Conservation (phyloP, 2,113 vertebrate genomes). For the Megalops atlanticus region DNA sequence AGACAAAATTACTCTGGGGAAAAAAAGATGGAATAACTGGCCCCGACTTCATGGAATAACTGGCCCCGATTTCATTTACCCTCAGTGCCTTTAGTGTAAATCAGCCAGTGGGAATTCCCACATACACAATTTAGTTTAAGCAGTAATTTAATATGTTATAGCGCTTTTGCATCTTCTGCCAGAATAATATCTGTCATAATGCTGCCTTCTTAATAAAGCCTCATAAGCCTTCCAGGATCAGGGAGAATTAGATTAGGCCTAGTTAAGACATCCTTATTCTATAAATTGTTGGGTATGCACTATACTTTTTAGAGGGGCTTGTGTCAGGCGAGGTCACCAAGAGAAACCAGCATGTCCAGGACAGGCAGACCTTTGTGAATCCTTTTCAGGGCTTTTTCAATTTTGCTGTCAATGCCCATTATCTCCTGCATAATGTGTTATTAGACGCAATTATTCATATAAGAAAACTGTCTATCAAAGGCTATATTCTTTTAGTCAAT, state of each 20-base stretch:
- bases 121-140: background rate
- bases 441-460: background rate
- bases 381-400: background rate
- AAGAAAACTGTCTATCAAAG: background rate
- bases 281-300: background rate
- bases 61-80: no score
- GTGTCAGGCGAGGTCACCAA: background rate
- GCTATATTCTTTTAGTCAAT: background rate
- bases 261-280: background rate
- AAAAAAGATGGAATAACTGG: background rate
- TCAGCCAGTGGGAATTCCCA: background rate
- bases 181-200: background rate
- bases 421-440: background rate
- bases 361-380: constrained; percentile 3
- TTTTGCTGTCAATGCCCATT: background rate
- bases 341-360: background rate
- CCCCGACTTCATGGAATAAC: no score
- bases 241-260: background rate
- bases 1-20: no score
- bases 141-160: background rate
- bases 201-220: background rate
- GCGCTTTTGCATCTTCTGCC: background rate
- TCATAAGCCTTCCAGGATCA: background rate
- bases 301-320: background rate
- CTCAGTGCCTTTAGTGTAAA: background rate